These are phyloP conservation scores for Bettongia penicillata DNA, from an alignment of 2,113 vertebrate genomes.

Conservation along the genomic window DNA sequence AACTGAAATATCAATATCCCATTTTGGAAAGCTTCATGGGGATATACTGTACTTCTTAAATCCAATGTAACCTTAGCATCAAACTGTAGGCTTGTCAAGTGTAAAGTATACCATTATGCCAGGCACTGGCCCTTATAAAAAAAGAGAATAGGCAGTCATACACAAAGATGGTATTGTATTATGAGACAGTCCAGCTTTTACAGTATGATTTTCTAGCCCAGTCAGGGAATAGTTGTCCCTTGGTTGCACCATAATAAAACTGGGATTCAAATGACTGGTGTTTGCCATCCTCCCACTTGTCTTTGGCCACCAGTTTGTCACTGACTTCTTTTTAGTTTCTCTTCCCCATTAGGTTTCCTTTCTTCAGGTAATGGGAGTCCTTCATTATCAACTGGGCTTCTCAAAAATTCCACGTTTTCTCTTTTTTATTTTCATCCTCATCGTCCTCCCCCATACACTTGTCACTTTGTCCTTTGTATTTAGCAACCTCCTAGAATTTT, in stretches of 20 bases:
- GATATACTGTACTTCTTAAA: background rate
- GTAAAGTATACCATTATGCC: background rate
- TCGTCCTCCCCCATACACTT: fast-evolving
- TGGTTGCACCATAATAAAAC: background rate
- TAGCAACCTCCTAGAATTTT: background rate
- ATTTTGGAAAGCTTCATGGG: background rate
- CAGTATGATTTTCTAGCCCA: background rate
- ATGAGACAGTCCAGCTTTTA: background rate
- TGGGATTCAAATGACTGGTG: background rate
- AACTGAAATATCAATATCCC: background rate
- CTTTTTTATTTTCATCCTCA: background rate
- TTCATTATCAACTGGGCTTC: background rate
- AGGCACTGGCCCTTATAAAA: background rate
- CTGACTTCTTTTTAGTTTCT: background rate
- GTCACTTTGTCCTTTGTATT: background rate
- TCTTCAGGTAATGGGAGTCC: background rate
- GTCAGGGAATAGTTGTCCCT: background rate
- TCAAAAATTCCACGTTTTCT: background rate
- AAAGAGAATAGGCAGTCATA: background rate
- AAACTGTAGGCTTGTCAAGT: background rate
- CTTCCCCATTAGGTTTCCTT: background rate
- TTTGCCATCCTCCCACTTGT: background rate
- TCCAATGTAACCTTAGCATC: background rate
- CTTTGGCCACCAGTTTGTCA: background rate
- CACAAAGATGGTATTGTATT: background rate